Conservation (phyloP, 2,797 vertebrate species). For the Paramormyrops hopkinsi region DNA sequence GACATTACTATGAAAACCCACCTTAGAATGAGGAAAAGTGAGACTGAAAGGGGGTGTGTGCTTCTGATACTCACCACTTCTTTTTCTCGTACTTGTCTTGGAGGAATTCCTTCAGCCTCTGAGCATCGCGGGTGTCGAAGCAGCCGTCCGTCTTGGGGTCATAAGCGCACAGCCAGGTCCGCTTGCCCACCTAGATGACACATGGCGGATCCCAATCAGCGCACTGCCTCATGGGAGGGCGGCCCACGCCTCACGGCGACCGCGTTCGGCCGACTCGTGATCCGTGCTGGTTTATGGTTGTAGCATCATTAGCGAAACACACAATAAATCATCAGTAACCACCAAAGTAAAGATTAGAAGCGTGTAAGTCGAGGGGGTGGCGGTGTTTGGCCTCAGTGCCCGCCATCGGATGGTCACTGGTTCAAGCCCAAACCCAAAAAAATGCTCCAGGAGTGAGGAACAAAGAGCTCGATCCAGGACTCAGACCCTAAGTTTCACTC, state of each 20-base stretch:
- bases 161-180: conserved; percentile 80
- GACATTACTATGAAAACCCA: background rate
- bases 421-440: background rate
- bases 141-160: conserved; percentile 74
- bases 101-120: conserved; percentile 85
- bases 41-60: background rate
- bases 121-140: conserved; percentile 76
- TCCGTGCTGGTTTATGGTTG: background rate
- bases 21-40: background rate
- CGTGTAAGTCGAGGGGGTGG: background rate
- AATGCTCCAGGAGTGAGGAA: background rate
- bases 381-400: background rate
- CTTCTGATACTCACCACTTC: conserved; percentile 69
- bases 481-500: background rate
- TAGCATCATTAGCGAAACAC: background rate
- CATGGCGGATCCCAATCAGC: background rate
- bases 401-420: background rate
- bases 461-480: background rate
- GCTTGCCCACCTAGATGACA: conserved; percentile 67
- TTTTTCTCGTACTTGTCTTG: conserved; percentile 91
- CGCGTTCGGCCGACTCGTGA: background rate
- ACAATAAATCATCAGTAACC: background rate
- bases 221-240: background rate
- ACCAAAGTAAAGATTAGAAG: background rate
- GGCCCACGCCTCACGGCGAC: background rate